Base-by-base conservation (phyloP, 1,140 invertebrate genomes). In the Megalopta genalis region DNA sequence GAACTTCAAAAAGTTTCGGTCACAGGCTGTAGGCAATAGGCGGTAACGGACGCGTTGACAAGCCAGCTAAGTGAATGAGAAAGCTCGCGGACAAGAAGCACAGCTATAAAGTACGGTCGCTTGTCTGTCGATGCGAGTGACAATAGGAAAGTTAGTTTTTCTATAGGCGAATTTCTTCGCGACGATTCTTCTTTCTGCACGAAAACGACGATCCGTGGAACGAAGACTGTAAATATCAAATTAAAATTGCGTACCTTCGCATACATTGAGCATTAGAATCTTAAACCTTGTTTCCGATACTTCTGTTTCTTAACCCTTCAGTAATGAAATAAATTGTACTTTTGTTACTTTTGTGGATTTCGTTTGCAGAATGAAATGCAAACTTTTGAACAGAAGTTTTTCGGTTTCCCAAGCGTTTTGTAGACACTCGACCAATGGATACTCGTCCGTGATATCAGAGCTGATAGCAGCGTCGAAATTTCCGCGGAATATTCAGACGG, bases 401-500 rank as follows among this genome's bases (percentile, higher is more conserved):
- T 77, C 84, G 69, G 32, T 14, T n/a, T 69, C n/a, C 32, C 23
- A 77, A 27, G 18, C 59, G 65, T 83, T 86, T 83, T 80, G 42
- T 60, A 70, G 69, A 64, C 64, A 57, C 14, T 46, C 63, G 68
- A 65, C 67, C 42, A 39, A 46, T 60, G 59, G 77, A 82, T 74
- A 74, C 37, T 32, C 54, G 23, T 66, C 66, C 59, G 54, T 68
- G 49, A 70, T 60, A 77, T n/a, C 32, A 16, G 32, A 42, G 67
- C 39, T 52, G 62, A 76, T 82, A 57, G 70, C 25, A 32, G 59
- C 80, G 46, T 82, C 63, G 67, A 87, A 87, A 87, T 84, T 87
- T 84, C 70, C 75, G 63, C 79, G 63, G 73, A 84, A 81, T 87
- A 84, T 82, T 83, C 82, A 77, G 62, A 72, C 71, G 68, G 75